phyloP scores from a whole-genome alignment of 92 coral and sea anemone species.

The Parazoanthus atlanticus region DNA sequence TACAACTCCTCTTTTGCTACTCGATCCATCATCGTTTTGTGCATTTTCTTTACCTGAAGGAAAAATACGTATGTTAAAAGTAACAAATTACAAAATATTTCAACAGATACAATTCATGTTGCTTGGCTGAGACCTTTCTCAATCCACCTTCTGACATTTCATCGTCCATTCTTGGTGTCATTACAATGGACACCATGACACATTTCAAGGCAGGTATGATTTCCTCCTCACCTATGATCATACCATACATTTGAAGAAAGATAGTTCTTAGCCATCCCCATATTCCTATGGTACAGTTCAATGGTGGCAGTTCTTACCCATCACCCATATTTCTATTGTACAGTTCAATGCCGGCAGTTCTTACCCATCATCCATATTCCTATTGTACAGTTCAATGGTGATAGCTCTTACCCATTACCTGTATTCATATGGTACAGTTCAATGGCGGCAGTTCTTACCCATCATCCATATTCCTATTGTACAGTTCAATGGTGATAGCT shows the following conservation, averaged over 20 bases:
- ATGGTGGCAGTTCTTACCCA: not conserved
- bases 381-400: not conserved
- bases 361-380: not conserved
- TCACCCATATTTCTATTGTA: not conserved
- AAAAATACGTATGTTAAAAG: not conserved
- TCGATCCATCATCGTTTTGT: slow-evolving; percentile 74
- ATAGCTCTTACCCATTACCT: not conserved
- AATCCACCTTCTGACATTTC: too few relatives aligned
- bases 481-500: not conserved
- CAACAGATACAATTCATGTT: too few relatives aligned
- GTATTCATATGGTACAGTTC: not conserved
- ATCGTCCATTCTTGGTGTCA: not conserved
- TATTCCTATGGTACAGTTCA: not conserved
- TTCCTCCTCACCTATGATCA: too few relatives aligned
- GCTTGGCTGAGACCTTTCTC: too few relatives aligned
- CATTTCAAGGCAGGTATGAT: too few relatives aligned
- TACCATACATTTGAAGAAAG: not conserved
- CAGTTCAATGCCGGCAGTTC: not conserved
- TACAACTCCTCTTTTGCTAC: slow-evolving; percentile 76
- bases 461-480: too few relatives aligned
- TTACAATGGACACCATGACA: not conserved
- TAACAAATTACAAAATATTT: too few relatives aligned
- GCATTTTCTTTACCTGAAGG: slow-evolving; percentile 88
- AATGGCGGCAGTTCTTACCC: not conserved
- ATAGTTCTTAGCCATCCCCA: not conserved